Base-by-base conservation (phyloP, 23 tunicate genomes). In the Halocynthia aurantium region DNA sequence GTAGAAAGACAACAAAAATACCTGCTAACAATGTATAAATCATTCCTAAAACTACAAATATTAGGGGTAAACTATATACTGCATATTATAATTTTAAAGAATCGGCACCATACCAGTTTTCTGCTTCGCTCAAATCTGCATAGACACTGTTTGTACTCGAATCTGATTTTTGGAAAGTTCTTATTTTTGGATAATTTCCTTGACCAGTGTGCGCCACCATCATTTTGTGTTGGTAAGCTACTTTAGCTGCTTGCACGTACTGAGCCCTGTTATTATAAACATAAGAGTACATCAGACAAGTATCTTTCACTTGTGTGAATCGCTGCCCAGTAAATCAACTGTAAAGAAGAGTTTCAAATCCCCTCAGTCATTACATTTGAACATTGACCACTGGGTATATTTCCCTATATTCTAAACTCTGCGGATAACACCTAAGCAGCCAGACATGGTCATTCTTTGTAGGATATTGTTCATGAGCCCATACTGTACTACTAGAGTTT, bases 181-280 rank as follows among this genome's bases (percentile, higher is more conserved):
- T 68, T 7, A 92, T 80, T 68, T 86, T 92, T 6, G 98, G 98
- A 73, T 82, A 92, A 22, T 85, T 86, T 40, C 80, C 92, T 78
- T 92, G 88, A 10, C 98, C 98, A 12, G 92, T 71, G 56, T 86
- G 86, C 61, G 98, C 98, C 7, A 81, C 91, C 82, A 81, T 31
- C 98, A 92, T 92, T 64, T 92, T 86, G 22, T 81, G 91, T n/a
- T 92, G 85, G 65, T 92, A 86, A 7, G 98, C 91, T 12, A 75
- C 69, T 49, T 88, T 91, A 7, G 98, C 98, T 10, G 98, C 98
- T 66, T 84, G 84, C 15, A 92, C 88, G 50, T 92, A 92, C 75
- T 92, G 92, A 8, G 84, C 67, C 56, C 98, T 92, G 81, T 9
- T 17, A 67, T 60, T 2, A 31, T 31, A 31, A 31, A 31, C 4